These are phyloP conservation scores for Artibeus lituratus DNA, from an alignment of 2,797 vertebrate species.

Conservation along the genomic window DNA sequence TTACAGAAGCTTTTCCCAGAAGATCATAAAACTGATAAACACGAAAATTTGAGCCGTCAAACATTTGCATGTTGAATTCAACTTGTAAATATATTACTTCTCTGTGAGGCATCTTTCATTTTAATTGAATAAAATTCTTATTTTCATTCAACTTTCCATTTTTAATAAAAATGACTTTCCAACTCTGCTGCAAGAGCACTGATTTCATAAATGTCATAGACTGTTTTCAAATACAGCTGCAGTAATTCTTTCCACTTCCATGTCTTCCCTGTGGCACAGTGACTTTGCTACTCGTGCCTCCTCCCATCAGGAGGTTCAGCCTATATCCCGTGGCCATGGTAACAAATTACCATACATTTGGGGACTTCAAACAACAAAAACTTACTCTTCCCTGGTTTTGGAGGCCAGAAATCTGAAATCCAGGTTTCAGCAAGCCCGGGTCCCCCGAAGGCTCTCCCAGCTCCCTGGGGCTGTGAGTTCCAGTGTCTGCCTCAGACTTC, in stretches of 20 bases:
- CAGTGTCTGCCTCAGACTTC: not conserved
- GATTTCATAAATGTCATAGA: not conserved
- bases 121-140: not conserved
- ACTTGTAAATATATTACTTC: not conserved
- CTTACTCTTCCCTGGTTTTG: not conserved
- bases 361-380: not conserved
- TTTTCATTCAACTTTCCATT: not conserved
- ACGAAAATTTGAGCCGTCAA: not conserved
- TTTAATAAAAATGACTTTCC: not conserved
- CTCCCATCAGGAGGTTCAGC: not conserved
- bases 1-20: not conserved
- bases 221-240: not conserved
- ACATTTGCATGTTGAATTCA: not conserved
- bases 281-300: not conserved
- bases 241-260: not conserved
- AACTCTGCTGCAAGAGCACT: not conserved
- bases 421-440: not conserved
- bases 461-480: no score
- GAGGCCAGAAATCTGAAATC: not conserved
- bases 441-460: not conserved
- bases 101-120: not conserved
- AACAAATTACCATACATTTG: not conserved
- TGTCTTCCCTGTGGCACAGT: not conserved
- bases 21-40: not conserved
- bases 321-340: not conserved